Evolutionary conservation across 2,888 invertebrate genomes (phyloP), one percentile per base, ranked within the genome.

Genomic region (Drosophila flavopinicola): DNA sequence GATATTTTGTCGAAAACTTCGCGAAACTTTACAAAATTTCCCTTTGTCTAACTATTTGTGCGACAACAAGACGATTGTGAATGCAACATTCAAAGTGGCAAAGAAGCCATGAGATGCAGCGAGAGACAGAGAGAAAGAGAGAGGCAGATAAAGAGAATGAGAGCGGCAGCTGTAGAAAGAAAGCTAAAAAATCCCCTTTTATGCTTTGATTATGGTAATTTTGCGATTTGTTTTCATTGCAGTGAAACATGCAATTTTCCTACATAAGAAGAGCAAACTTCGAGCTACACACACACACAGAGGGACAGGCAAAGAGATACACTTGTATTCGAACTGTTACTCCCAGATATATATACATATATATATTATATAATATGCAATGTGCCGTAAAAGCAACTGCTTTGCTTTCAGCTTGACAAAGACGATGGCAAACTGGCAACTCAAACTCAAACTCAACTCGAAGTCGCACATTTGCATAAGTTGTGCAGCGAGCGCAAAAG

Each of bases 181-280:
- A 61, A 61, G 61, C 27, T n/a, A 44, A 63, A 77, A 73, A 68
- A 76, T 74, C 61, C 61, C 57, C 61, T 80, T 78, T 78, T 70
- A 78, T 82, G 78, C 78, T 78, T 78, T 78, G 78, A 78, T 78
- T 78, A 78, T 78, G 78, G 82, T 78, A 78, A 78, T 78, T 78
- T 78, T 78, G 83, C 78, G 78, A 78, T 78, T 82, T 78, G 78
- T 78, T 78, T 82, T 82, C 78, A 82, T 82, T 82, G 78, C 82
- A 76, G 56, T 60, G 82, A 77, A 78, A 78, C 78, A 78, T 78
- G 78, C 78, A 78, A 82, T 78, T 78, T 78, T 78, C 82, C 58
- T 57, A 74, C 42, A 58, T 25, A 37, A 37, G 63, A 42, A 64
- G 53, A 53, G 53, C 47, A 54, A 64, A 54, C 42, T 42, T 53